phyloP scores from a whole-genome alignment of 1,140 invertebrate species.

The Drosophila watanabei region DNA sequence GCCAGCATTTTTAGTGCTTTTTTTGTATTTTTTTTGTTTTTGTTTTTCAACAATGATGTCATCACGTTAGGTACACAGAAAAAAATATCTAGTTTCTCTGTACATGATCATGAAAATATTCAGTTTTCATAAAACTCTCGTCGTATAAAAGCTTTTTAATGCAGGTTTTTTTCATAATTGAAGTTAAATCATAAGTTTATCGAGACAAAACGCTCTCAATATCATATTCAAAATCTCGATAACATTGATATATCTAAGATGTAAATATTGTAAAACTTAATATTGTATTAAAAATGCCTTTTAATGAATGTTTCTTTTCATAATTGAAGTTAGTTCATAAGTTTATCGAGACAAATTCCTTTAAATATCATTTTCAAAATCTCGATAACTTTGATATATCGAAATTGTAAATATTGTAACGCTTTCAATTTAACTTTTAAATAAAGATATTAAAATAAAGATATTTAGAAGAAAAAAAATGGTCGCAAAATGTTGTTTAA shows the following conservation, averaged over 20 bases:
- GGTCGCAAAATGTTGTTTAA: too few species aligned
- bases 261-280: too few species aligned
- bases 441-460: too few species aligned
- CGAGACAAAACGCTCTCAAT: background rate
- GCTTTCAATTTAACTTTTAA: too few species aligned
- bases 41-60: slow-evolving; percentile 32
- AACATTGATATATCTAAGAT: background rate
- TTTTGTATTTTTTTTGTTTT: slow-evolving; percentile 13
- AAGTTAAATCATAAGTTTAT: background rate
- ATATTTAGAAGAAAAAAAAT: too few species aligned
- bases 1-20: slow-evolving; percentile 32
- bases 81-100: background rate
- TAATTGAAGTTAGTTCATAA: background rate
- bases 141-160: too few species aligned
- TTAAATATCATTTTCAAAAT: background rate
- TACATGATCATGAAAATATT: background rate
- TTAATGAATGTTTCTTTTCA: too few species aligned
- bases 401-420: too few species aligned
- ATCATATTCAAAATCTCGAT: background rate
- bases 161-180: background rate
- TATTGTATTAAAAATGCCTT: too few species aligned
- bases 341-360: background rate
- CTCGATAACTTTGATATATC: background rate
- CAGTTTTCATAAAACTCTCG: background rate
- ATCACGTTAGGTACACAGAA: slow-evolving; percentile 7